Percentiles rank a stretch among this genome's conserved stretches.
phyloP scores from a whole-genome alignment of 1,140 invertebrate genomes.

The Eubasilissa regina region DNA sequence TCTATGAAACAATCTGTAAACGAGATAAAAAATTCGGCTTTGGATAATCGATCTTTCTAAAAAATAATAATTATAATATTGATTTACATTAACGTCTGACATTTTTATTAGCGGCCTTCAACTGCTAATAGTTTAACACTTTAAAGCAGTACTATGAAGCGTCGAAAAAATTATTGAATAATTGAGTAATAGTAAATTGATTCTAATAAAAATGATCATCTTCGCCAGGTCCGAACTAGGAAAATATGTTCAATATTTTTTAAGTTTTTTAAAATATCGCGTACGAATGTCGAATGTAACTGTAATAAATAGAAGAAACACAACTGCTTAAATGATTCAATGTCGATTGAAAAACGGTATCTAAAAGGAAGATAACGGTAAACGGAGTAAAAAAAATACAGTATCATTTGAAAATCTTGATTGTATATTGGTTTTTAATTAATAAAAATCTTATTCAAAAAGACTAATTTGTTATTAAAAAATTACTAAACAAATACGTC shows the following conservation, averaged over 20 bases:
- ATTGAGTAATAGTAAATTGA: conserved; percentile 28
- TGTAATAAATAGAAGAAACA: no score
- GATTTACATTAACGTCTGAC: conserved; percentile 19
- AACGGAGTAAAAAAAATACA: no score
- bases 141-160: not conserved
- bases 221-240: not conserved
- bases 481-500: no score
- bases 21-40: not conserved
- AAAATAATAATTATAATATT: not conserved
- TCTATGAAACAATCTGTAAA: not conserved
- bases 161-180: conserved; percentile 14
- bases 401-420: no score
- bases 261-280: no score
- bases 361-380: no score
- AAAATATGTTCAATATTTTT: not conserved
- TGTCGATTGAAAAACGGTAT: no score
- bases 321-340: no score
- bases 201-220: conserved; percentile 1
- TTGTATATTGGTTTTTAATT: no score
- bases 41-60: not conserved
- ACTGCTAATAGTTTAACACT: conserved; percentile 4
- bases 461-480: no score
- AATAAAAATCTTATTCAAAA: no score
- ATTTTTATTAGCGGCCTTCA: conserved; percentile 18
- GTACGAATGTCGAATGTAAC: no score